Evolutionary conservation across 2,888 invertebrate genomes (phyloP).

Genomic region (Epirrita christyi): DNA sequence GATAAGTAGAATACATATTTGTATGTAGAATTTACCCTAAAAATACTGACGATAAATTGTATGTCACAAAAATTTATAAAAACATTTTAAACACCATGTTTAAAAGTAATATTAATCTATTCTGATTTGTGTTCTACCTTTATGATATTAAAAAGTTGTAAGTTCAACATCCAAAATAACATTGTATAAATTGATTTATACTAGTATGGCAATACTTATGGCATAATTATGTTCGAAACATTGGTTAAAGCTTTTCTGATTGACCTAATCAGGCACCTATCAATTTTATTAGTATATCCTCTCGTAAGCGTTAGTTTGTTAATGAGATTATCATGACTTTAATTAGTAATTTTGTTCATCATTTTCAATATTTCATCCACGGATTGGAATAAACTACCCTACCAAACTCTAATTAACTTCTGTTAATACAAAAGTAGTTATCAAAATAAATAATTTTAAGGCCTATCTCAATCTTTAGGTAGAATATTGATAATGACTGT

Average conservation of each 20-base stretch:
- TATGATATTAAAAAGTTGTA: constrained; percentile 11
- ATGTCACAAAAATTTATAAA: constrained; percentile 20
- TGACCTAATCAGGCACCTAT: constrained; percentile 49
- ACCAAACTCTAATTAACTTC: too few relatives aligned
- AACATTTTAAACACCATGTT: constrained; percentile 25
- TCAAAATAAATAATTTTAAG: not conserved
- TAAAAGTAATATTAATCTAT: constrained; percentile 25
- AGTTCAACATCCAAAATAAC: constrained; percentile 22
- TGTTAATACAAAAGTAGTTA: too few relatives aligned
- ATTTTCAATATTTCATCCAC: not conserved
- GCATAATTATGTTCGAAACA: constrained; percentile 64
- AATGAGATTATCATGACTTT: constrained; percentile 2
- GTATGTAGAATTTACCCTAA: constrained; percentile 23
- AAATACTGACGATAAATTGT: constrained; percentile 26
- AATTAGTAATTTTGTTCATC: not conserved
- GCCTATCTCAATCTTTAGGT: not conserved
- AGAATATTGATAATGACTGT: not conserved
- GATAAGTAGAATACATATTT: constrained; percentile 10
- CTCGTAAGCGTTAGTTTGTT: constrained; percentile 38
- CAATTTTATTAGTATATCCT: constrained; percentile 51
- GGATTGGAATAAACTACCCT: not conserved
- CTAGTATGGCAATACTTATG: constrained; percentile 70
- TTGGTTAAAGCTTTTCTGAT: constrained; percentile 72
- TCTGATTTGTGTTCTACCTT: constrained; percentile 20
- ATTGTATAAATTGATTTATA: constrained; percentile 28